Evolutionary conservation across 2,797 vertebrate species (phyloP), one percentile per base, ranked within the genome.

Genomic region (Sebastes diploproa): DNA sequence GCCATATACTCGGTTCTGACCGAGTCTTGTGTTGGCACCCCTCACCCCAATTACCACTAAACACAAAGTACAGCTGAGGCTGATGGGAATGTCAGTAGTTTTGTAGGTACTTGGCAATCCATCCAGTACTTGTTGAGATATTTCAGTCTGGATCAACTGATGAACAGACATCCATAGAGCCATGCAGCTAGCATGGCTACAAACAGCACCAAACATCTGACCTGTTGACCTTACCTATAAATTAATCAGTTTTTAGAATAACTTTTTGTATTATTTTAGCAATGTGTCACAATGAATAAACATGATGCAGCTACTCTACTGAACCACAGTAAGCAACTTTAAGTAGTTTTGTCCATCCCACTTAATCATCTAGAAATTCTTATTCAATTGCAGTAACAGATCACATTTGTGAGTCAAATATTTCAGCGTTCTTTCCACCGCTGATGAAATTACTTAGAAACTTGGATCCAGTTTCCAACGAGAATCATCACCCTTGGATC

Each of bases 401-500:
- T 77, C 67, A 83, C 77, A 85, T 86, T 76, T 84, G 77, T 59
- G 72, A 87, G 62, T 82, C 72, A 83, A 78, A 81, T 77, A 72
- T 68, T 84, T 78, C 56, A 29, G 30, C 30, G 12, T 62, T 83
- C 16, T 68, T 72, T 72, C 60, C 60, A 75, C 60, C 10, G 2
- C 75, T 86, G 67, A 85, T 87, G 70, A 88, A 85, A 85, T 86
- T 65, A 81, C 71, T 84, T 76, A 60, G 83, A 62, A 77, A 82
- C 68, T 74, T 75, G 77, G 85, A 75, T 71, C 67, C n/a, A 23
- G 60, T 77, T 77, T 82, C 71, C 72, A 80, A 22, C 54, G 64
- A 73, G 63, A 84, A 46, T 86, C 77, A 59, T 73, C 22, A 1
- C 59, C 65, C 34, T 78, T 66, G 4, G 52, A 79, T 83, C 55